Evolutionary conservation across 2,888 invertebrate genomes (phyloP), one percentile per base, ranked within the genome.

Genomic region (Phasia obesa): DNA sequence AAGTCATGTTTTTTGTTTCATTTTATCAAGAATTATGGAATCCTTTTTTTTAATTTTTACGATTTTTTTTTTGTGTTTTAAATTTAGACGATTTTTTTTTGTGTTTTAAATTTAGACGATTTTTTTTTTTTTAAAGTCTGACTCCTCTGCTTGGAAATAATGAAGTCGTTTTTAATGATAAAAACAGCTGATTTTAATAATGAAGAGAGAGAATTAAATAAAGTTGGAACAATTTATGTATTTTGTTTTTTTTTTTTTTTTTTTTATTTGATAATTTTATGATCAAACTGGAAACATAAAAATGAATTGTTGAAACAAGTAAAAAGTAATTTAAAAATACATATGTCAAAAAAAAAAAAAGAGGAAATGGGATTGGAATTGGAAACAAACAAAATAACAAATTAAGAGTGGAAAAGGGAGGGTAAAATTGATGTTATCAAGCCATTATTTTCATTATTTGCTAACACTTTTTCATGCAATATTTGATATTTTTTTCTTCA

Each of bases 131-230:
- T n/a, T n/a, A n/a, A n/a, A n/a, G n/a, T n/a, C n/a, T n/a, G n/a
- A n/a, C n/a, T n/a, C n/a, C n/a, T n/a, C n/a, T n/a, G n/a, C n/a
- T n/a, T n/a, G n/a, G n/a, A n/a, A n/a, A 11, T 35, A 35, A 35
- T 42, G 42, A 42, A 42, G 15, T 15, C 4, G 1, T 42, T 13
- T n/a, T 42, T 23, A 15, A 38, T 38, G 5, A 2, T n/a, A 53
- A 42, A 57, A 44, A 60, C 67, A 75, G 25, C 73, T 71, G 44
- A 57, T 51, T n/a, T 27, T 19, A 25, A 5, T 19, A 31, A 21
- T 23, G 21, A 38, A n/a, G 7, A 35, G 35, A 35, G 35, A 35
- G 35, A 35, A 35, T n/a, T 9, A 65, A 35, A 35, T 35, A 2
- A 11, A 35, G 9, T 35, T 21, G 17, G 13, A 21, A 4, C 23